Evolutionary conservation across 1,140 invertebrate species (phyloP).

Genomic region (Atopsyche davidsoni): DNA sequence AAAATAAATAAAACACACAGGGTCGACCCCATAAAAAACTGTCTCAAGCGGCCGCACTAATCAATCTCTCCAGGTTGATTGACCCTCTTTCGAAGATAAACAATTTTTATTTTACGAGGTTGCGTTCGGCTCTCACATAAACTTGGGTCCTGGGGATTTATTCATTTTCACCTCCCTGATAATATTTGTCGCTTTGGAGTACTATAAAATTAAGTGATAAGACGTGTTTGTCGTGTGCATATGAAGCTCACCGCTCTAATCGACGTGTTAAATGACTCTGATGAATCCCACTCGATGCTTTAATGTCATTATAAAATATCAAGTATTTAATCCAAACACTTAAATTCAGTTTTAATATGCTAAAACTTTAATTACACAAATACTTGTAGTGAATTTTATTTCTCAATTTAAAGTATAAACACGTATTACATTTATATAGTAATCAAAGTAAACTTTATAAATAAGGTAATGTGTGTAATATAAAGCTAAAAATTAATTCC

Average conservation of each 20-base stretch:
- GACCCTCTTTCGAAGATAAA: constrained; percentile 3
- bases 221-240: constrained; percentile 10
- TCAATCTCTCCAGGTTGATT: constrained; percentile 20
- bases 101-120: constrained; percentile 4
- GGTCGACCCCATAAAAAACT: constrained; percentile 23
- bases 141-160: constrained; percentile 1
- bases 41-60: constrained; percentile 18
- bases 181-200: background rate
- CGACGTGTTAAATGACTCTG: constrained; percentile 12
- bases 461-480: too few relatives aligned
- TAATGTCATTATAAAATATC: too few relatives aligned
- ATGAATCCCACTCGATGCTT: constrained; percentile 16
- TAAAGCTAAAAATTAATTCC: too few relatives aligned
- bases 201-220: constrained; percentile 15
- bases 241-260: too few relatives aligned
- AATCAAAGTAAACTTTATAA: too few relatives aligned
- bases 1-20: constrained; percentile 23
- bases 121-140: background rate
- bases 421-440: too few relatives aligned
- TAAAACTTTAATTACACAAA: too few relatives aligned
- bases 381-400: too few relatives aligned
- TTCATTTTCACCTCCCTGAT: too few relatives aligned
- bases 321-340: too few relatives aligned
- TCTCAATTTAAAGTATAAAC: too few relatives aligned
- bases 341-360: too few relatives aligned